A percentile compares a stretch with the other conserved stretches of the same genome.
Evolutionary conservation across 2,113 vertebrate species (phyloP).

Genomic region (Hippocampus zosterae): DNA sequence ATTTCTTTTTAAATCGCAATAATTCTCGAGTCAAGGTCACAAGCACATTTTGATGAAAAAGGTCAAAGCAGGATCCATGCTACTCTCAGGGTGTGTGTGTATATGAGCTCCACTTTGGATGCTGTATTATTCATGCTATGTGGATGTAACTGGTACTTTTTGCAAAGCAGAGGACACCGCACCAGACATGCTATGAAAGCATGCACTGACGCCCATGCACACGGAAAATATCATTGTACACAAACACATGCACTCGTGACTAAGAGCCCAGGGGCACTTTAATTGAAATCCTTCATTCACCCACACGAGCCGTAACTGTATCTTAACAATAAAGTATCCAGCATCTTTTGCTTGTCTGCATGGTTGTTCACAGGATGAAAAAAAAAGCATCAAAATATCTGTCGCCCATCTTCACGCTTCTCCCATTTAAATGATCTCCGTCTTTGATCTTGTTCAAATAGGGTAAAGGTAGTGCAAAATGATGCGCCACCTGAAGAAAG

Average conservation of each 20-base stretch:
- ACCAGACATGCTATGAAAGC: conserved; percentile 23
- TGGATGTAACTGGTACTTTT: conserved; percentile 24
- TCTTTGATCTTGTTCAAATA: background rate
- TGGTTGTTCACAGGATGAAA: background rate
- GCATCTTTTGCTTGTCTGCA: background rate
- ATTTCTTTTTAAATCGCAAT: background rate
- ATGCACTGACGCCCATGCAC: conserved; percentile 5
- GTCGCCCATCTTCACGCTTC: background rate
- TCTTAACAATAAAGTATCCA: background rate
- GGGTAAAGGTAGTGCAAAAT: background rate
- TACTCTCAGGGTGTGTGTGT: background rate
- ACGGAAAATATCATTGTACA: conserved; percentile 5
- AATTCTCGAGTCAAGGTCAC: conserved; percentile 42
- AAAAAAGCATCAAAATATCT: background rate
- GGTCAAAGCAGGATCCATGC: background rate
- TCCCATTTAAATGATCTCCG: background rate
- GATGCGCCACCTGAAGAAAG: too few relatives aligned
- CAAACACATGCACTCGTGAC: background rate
- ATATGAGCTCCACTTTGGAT: background rate
- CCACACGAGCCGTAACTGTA: conserved; percentile 13
- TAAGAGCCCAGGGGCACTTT: conserved; percentile 18
- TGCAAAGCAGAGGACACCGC: conserved; percentile 20
- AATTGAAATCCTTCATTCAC: conserved; percentile 34
- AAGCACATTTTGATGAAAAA: background rate
- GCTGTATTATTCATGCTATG: conserved; percentile 42